phyloP scores from a whole-genome alignment of 2,888 invertebrate species.

The Melanostoma mellinum region DNA sequence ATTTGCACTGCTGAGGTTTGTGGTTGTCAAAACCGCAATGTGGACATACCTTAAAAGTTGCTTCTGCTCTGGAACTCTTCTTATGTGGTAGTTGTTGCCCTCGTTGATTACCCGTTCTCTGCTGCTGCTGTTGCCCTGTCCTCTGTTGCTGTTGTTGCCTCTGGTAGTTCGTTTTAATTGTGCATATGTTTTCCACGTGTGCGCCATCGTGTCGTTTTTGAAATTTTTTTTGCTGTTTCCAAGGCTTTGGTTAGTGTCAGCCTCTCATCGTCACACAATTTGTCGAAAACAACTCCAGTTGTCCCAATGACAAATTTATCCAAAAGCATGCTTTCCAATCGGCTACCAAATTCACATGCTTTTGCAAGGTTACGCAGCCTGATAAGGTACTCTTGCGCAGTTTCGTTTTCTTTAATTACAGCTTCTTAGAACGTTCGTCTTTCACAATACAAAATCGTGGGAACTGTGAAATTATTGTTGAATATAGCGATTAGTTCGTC shows the following conservation, averaged over 20 bases:
- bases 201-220: not conserved
- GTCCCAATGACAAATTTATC: conserved; percentile 17
- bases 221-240: conserved; percentile 25
- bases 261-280: conserved; percentile 13
- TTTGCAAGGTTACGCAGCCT: conserved; percentile 9
- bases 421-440: not conserved
- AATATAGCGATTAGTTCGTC: conserved; percentile 17
- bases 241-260: conserved; percentile 15
- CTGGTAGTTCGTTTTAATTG: conserved; percentile 11
- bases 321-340: conserved; percentile 22
- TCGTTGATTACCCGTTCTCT: not conserved
- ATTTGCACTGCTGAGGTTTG: not conserved
- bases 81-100: not conserved
- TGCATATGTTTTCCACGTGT: not conserved
- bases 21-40: too few relatives aligned
- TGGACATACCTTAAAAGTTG: too few relatives aligned
- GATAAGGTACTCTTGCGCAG: conserved; percentile 8
- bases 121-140: not conserved
- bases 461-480: conserved; percentile 2
- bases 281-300: conserved; percentile 16
- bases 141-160: not conserved
- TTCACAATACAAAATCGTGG: conserved; percentile 19
- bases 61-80: too few relatives aligned
- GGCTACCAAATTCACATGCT: conserved; percentile 10
- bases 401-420: not conserved